Evolutionary conservation across 2,888 invertebrate genomes (phyloP), one percentile per base, ranked within the genome.

Genomic region (Ophion obscuratus): DNA sequence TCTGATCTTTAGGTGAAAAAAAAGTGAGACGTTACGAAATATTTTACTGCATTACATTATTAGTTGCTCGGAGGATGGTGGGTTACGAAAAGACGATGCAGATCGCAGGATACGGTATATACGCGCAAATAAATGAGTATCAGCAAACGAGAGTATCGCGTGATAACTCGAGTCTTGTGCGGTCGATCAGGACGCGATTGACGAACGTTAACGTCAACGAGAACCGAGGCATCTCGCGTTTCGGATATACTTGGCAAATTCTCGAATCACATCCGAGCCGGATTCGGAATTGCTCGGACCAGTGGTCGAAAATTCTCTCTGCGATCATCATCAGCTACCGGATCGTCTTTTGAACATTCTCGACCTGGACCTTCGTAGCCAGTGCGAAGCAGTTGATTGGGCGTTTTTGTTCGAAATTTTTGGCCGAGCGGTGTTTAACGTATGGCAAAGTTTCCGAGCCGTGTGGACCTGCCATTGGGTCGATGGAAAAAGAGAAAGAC

Each of bases 91-190:
- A 61, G 47, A 17, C 40, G 62, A 20, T 47, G 17, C 53, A 47
- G 27, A 27, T 31, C 40, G 17, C 27, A 75, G 14, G 64, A 64
- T 44, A 71, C 24, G 24, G 66, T 17, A 47, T 31, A 31, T 31
- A 31, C 27, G 40, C 66, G 5, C n/a, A 47, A 20, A 76, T 40
- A 40, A 40, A 40, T 0, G n/a, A 76, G 9, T 61, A 85, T 85
- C 75, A 61, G 75, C 61, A 76, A 85, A 85, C 61, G 85, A 79
- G 79, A 61, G 47, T 82, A 79, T 85, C 82, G 82, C 82, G 85
- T 83, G 85, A 80, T 81, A 67, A 74, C 44, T 73, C 57, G 36
- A 24, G n/a, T 62, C 73, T 24, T 31, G 11, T 20, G 20, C 59
- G 47, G 40, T 9, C 79, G 75, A 82, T 82, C 79, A 77, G 53